Base-by-base conservation (phyloP, 2,113 vertebrate species). In the Ascaphus truei region DNA sequence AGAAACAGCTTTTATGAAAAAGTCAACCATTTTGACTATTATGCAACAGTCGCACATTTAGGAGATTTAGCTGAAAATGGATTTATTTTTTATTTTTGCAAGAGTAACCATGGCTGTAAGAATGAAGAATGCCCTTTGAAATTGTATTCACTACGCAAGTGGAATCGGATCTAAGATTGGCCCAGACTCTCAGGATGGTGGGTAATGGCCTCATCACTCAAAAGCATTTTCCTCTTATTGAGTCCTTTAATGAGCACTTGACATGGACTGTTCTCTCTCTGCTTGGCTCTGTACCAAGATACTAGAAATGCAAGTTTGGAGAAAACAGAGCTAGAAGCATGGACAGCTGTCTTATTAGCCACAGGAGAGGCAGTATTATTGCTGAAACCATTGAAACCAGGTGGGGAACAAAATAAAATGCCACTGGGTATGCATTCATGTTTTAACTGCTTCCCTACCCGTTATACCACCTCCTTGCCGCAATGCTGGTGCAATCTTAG, bases 231-330 rank as follows among this genome's bases (percentile, higher is more conserved):
- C 57, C 56, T 71, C 56, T 61, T 60, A 50, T 71, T 61, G 56
- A 71, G 56, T 33, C 31, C 47, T 60, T 51, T 68, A 68, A 68
- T 68, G 66, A 68, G 56, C 67, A 61, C 67, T 71, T 71, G 67
- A 71, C 34, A 23, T 61, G 67, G 58, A 52, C 67, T 30, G 56
- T 23, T 33, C 37, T 52, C 27, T 68, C 61, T 71, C 6, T 36
- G 5, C n/a, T 30, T 71, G 67, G 67, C 67, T 41, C 41, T 31
- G 13, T 51, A 61, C 67, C 67, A 71, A 52, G 23, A 52, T 7
- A 52, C 39, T 15, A 52, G 34, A 52, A 71, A 71, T 51, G 25
- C 67, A 61, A 36, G 23, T 48, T 71, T 34, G 18, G 45, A 30
- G 25, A 61, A 39, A 71, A 26, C 9, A 39, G 56, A 69, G 52